Evolutionary conservation across 2,888 invertebrate species (phyloP), one percentile per base, ranked within the genome.

Genomic region (Drosophila infuscata): DNA sequence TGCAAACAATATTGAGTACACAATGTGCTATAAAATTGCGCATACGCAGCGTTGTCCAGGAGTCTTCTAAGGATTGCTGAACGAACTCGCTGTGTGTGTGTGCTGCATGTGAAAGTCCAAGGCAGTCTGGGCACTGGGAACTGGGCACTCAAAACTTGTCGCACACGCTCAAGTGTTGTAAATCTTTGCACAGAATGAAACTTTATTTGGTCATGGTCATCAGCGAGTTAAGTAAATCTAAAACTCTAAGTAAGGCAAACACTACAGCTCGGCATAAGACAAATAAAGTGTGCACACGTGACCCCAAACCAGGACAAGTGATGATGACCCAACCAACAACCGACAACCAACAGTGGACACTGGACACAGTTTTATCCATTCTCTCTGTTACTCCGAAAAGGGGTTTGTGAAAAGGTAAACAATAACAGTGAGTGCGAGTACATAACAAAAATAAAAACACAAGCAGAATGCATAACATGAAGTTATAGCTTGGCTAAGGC

Each of bases 181-280:
- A 87, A 89, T 89, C 88, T 84, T 89, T 70, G 84, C 81, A 79
- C 75, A 87, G 79, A 89, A 86, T 84, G 84, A 87, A 87, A 87
- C 88, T 89, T 89, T 87, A 89, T 87, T 87, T 87, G 89, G 87
- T 89, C 89, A 87, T 85, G 87, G 87, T 85, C 89, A 85, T 87
- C 89, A 87, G 78, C 80, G 88, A 88, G 88, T 88, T 85, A 81
- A 88, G 85, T 89, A 89, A 89, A 88, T 88, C 89, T 82, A 77
- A 88, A 85, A 82, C 82, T 87, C 78, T 83, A 88, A 88, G 85
- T 85, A 85, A 89, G 86, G 79, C 86, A 88, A 88, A 88, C 85
- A 82, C 85, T 74, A 70, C 71, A 68, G 81, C 73, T 68, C 32
- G 48, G 79, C 81, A 81, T 85, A 81, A 79, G 75, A 72, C 89